Base-by-base conservation (phyloP, 2,113 vertebrate species). In the Bufo bufo region DNA sequence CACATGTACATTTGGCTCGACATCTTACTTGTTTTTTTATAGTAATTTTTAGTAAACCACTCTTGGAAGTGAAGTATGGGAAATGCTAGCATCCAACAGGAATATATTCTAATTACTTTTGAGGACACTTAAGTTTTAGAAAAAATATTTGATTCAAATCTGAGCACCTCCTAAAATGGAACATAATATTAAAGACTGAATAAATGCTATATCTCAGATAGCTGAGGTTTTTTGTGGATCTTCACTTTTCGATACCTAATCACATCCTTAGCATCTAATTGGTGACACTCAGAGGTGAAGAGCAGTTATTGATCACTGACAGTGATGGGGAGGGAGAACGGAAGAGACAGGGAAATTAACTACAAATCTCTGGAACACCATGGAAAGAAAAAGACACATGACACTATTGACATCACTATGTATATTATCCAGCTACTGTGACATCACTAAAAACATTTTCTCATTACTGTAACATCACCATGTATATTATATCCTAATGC, bases 141-240 rank as follows among this genome's bases (percentile, higher is more conserved):
- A 74, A 74, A 74, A 74, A 74, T 74, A 74, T 74, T 74, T 74
- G 71, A 74, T 17, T 49, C 71, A 43, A 71, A 71, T 71, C n/a
- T 72, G 13, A 72, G 43, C 12, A 43, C 45, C 14, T 47, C 45
- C 71, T 74, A 74, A 47, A 4, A 74, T 17, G 71, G 45, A 49
- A 74, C 47, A 74, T 74, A 74, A 45, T 7, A 74, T 19, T 43
- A 74, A 74, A 74, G 45, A 6, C 45, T 3, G 69, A 43, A 47
- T 72, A 23, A 0, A 74, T 47, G 0, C 14, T 43, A 14, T 45
- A 16, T 33, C 3, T 23, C 66, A 71, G 33, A 43, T 9, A 16
- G 5, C 33, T 71, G 0, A 71, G 33, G 66, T 43, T n/a, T 20
- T 65, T 11, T 43, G 12, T 43, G 3, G 33, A 71, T 33, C 23